These are phyloP conservation scores for Thereva nobilitata DNA, from an alignment of 2,888 invertebrate genomes.

Conservation along the genomic window DNA sequence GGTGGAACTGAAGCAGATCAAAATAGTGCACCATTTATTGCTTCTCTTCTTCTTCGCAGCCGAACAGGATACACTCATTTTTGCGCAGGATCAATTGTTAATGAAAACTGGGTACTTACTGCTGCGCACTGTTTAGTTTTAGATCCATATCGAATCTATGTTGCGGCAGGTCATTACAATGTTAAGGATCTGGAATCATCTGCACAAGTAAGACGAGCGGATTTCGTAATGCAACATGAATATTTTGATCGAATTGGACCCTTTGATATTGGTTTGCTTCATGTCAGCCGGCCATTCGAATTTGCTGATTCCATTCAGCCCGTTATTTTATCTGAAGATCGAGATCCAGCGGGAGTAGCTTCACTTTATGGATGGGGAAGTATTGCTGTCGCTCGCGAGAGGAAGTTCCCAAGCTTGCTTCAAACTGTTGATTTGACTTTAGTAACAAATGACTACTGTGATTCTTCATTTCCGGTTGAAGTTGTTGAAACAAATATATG, in stretches of 20 bases:
- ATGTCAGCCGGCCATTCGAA: slow-evolving; percentile 35
- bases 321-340: slow-evolving; percentile 22
- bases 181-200: slow-evolving; percentile 3
- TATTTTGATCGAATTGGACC: slow-evolving; percentile 37
- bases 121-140: slow-evolving; percentile 42
- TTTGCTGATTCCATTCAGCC: slow-evolving; percentile 33
- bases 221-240: slow-evolving; percentile 28
- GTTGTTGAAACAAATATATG: slow-evolving; percentile 39
- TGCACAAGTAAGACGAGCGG: slow-evolving; percentile 27
- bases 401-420: slow-evolving; percentile 34
- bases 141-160: slow-evolving; percentile 27
- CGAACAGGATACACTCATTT: slow-evolving; percentile 18
- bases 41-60: slow-evolving; percentile 25
- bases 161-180: slow-evolving; percentile 36
- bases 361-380: slow-evolving; percentile 43
- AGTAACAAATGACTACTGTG: slow-evolving; percentile 34
- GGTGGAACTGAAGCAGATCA: slow-evolving; percentile 38
- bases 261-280: slow-evolving; percentile 40
- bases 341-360: slow-evolving; percentile 22
- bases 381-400: slow-evolving; percentile 13
- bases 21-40: slow-evolving; percentile 37
- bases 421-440: slow-evolving; percentile 37
- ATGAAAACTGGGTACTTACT: slow-evolving; percentile 39
- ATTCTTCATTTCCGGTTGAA: slow-evolving; percentile 19
- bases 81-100: slow-evolving; percentile 41